Evolutionary conservation across 92 coral and sea anemone genomes (phyloP).

Genomic region (Pocillopora grandis): DNA sequence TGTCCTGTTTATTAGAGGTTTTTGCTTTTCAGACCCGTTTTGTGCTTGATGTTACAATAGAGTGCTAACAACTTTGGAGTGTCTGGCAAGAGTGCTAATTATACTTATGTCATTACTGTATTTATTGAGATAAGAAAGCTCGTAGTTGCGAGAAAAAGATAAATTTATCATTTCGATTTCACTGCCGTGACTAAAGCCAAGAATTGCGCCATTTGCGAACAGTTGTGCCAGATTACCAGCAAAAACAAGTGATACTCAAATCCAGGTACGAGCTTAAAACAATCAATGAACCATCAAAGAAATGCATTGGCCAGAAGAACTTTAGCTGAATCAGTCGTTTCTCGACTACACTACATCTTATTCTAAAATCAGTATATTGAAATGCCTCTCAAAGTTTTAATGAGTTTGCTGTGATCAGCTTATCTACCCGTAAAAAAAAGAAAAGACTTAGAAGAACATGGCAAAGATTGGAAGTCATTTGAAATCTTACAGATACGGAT

Average conservation of each 20-base stretch:
- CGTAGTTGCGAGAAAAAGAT: neutral
- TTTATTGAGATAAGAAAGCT: slow-evolving; percentile 14
- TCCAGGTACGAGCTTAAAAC: neutral
- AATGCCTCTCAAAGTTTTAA: too few species aligned
- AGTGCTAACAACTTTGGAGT: slow-evolving; percentile 29
- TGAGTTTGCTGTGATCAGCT: too few species aligned
- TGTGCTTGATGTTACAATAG: slow-evolving; percentile 30
- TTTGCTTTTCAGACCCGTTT: neutral
- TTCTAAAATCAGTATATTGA: too few species aligned
- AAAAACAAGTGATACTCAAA: neutral
- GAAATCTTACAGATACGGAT: too few species aligned
- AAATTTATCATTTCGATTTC: neutral
- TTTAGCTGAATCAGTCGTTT: too few species aligned
- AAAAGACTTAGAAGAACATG: too few species aligned
- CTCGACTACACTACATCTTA: too few species aligned
- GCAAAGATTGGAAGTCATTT: too few species aligned
- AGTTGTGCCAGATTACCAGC: neutral
- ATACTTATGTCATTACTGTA: neutral
- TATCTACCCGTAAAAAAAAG: too few species aligned
- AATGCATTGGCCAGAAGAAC: too few species aligned
- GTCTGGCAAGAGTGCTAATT: slow-evolving; percentile 63
- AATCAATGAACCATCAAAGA: too few species aligned
- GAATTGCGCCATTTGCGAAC: neutral
- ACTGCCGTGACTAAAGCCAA: neutral
- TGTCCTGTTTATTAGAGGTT: neutral